These are phyloP conservation scores for Rhynchonycteris naso DNA, from an alignment of 2,797 vertebrate genomes.

Conservation along the genomic window DNA sequence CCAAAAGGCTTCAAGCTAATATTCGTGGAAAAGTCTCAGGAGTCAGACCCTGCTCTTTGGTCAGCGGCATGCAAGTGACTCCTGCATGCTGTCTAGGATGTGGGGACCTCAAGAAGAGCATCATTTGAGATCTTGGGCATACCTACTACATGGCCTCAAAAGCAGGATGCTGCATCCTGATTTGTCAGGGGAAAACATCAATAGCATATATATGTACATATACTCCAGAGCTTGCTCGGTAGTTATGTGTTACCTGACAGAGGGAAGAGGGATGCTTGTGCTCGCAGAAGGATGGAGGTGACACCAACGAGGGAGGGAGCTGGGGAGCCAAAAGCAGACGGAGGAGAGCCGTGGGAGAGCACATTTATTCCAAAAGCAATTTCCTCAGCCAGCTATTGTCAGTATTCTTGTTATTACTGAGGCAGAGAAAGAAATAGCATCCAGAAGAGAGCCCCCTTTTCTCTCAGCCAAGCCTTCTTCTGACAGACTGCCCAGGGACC, in stretches of 20 bases:
- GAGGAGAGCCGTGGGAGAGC: background rate
- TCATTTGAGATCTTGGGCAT: background rate
- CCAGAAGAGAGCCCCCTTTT: background rate
- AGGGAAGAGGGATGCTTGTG: background rate
- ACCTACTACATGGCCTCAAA: background rate
- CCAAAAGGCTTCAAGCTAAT: background rate
- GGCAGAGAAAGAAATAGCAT: slow-evolving; percentile 50
- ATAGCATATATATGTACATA: fast-evolving
- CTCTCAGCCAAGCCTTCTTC: background rate
- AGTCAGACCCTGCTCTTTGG: background rate
- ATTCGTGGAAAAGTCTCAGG: background rate
- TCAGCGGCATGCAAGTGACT: background rate
- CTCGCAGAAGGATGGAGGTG: background rate
- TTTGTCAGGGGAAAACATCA: background rate
- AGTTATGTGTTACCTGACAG: background rate
- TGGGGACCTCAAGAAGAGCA: background rate
- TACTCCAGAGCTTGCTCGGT: background rate
- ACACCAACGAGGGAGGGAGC: background rate
- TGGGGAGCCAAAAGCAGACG: background rate
- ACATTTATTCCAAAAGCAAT: slow-evolving; percentile 47
- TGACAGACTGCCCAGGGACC: background rate
- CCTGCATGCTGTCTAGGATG: background rate
- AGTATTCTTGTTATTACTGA: slow-evolving; percentile 26
- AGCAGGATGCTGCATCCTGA: background rate
- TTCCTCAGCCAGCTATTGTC: slow-evolving; percentile 44